Evolutionary conservation across 2,113 vertebrate species (phyloP).

Genomic region (Lutjanus erythropterus): DNA sequence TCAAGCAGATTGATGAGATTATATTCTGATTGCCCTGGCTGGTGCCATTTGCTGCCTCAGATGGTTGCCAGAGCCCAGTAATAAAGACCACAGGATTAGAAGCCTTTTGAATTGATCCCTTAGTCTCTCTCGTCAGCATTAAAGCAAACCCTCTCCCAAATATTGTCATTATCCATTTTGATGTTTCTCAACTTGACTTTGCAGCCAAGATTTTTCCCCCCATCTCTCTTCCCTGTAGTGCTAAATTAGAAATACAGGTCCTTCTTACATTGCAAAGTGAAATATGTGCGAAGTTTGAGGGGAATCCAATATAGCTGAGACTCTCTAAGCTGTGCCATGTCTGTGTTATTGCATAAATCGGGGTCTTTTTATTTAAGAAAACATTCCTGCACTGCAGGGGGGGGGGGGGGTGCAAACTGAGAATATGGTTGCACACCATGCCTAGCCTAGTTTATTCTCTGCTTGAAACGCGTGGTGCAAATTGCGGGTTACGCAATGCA

Average conservation of each 20-base stretch:
- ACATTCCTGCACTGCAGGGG: constrained; percentile 53
- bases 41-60: constrained; percentile 47
- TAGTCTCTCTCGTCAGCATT: constrained; percentile 50
- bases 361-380: constrained; percentile 64
- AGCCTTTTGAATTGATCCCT: constrained; percentile 62
- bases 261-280: constrained; percentile 39
- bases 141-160: constrained; percentile 37
- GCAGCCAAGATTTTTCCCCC: background rate
- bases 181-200: constrained; percentile 28
- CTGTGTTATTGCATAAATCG: constrained; percentile 64
- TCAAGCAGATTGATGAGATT: constrained; percentile 72
- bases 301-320: constrained; percentile 18
- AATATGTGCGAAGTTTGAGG: constrained; percentile 24
- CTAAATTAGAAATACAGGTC: constrained; percentile 39
- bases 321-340: constrained; percentile 20
- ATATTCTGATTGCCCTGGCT: constrained; percentile 53
- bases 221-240: background rate
- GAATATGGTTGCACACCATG: constrained; percentile 49
- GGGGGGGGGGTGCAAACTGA: constrained; percentile 36
- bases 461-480: constrained; percentile 58
- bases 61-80: constrained; percentile 33
- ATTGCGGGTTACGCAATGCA: constrained; percentile 57
- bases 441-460: constrained; percentile 53
- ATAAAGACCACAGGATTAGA: constrained; percentile 64
- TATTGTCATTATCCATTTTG: constrained; percentile 54